These are phyloP conservation scores for Antheraea yamamai DNA, from an alignment of 2,888 invertebrate species.

Conservation along the genomic window DNA sequence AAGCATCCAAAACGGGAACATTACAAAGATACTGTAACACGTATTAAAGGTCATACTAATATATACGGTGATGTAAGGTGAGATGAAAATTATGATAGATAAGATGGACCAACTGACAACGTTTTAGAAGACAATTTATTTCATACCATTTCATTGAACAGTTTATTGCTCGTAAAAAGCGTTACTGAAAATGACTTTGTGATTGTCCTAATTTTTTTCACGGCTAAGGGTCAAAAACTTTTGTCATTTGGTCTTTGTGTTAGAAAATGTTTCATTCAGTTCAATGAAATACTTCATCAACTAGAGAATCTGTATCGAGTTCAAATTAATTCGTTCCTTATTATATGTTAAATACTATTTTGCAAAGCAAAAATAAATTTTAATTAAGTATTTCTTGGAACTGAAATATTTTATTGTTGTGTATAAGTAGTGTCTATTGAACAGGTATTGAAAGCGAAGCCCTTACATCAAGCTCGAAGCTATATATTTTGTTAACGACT, in stretches of 20 bases:
- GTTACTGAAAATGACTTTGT: not conserved
- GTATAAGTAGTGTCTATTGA: constrained; percentile 25
- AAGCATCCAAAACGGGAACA: constrained; percentile 73
- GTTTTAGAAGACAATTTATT: not conserved
- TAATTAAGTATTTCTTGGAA: constrained; percentile 18
- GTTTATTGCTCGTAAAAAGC: not conserved
- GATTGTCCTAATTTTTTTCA: not conserved
- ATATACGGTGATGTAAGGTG: constrained; percentile 23
- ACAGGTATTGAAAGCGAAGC: constrained; percentile 20
- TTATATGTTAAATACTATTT: not conserved
- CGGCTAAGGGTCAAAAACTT: not conserved
- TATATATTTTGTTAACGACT: constrained; percentile 5
- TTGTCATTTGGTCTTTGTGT: not conserved
- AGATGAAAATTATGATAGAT: not conserved
- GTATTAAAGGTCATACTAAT: constrained; percentile 23
- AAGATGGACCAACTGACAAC: not conserved
- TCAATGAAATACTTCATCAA: not conserved
- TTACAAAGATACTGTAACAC: constrained; percentile 53
- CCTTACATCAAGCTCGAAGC: constrained; percentile 22
- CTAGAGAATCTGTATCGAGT: not conserved
- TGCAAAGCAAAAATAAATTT: not conserved
- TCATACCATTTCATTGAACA: not conserved
- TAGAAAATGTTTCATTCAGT: not conserved
- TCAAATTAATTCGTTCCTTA: not conserved
- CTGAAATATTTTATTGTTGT: constrained; percentile 25